A percentile compares a stretch with the other conserved stretches of the same genome.
phyloP scores from a whole-genome alignment of 1,140 invertebrate genomes.

The Eueides isabella region DNA sequence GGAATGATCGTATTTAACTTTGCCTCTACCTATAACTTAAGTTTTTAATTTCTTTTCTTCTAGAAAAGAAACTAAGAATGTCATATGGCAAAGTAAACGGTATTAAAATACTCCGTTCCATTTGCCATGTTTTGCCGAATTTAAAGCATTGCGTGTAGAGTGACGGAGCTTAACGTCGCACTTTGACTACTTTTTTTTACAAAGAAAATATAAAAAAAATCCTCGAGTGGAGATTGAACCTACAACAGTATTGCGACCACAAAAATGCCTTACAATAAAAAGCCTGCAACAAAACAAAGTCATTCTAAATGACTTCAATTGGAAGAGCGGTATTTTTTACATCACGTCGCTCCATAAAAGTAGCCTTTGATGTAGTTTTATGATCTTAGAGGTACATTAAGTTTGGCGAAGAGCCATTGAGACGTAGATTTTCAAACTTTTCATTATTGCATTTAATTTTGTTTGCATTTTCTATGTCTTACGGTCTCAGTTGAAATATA shows the following conservation, averaged over 20 bases:
- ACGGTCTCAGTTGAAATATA: neutral
- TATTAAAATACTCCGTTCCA: too few species aligned
- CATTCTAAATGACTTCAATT: conserved; percentile 1
- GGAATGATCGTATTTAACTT: neutral
- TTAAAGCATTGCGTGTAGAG: too few species aligned
- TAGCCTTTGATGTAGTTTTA: conserved; percentile 26
- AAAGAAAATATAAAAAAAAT: too few species aligned
- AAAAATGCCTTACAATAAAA: neutral
- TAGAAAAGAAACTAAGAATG: too few species aligned
- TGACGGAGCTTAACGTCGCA: too few species aligned
- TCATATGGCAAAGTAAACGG: too few species aligned
- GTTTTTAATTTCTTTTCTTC: too few species aligned
- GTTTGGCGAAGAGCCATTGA: conserved; percentile 22
- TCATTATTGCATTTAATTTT: neutral
- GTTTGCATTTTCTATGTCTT: neutral
- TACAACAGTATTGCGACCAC: too few species aligned
- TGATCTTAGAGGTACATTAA: conserved; percentile 20
- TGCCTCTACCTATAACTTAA: too few species aligned
- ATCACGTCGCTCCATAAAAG: neutral
- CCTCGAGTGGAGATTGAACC: too few species aligned
- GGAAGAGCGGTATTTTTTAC: neutral
- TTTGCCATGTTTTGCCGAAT: too few species aligned
- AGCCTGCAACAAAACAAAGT: neutral
- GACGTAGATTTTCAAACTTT: conserved; percentile 8
- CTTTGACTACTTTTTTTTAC: too few species aligned